These are phyloP conservation scores for Agelaius tricolor DNA, from an alignment of 2,113 vertebrate species.

Conservation along the genomic window DNA sequence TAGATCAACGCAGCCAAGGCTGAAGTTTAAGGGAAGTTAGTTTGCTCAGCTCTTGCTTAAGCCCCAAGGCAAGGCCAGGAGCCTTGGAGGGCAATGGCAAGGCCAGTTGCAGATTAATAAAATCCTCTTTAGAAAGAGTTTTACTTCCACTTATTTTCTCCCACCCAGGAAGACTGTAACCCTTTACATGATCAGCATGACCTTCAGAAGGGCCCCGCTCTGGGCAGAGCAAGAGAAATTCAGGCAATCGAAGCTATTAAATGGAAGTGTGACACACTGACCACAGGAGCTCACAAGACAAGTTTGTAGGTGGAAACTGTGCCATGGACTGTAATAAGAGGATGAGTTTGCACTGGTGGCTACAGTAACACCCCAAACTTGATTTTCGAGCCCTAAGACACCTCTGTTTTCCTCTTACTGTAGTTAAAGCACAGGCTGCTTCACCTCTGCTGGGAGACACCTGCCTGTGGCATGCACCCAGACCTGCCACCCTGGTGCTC, in stretches of 20 bases:
- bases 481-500: neutral
- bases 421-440: neutral
- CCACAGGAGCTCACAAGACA: neutral
- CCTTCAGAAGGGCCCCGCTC: conserved; percentile 17
- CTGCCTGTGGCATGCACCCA: rapidly evolving
- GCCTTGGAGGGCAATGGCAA: conserved; percentile 52
- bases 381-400: neutral
- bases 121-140: conserved; percentile 65
- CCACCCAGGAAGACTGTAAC: conserved; percentile 5
- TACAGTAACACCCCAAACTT: neutral
- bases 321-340: neutral
- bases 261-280: neutral
- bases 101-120: conserved; percentile 48
- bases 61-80: conserved; percentile 19
- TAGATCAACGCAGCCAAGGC: neutral
- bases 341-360: neutral
- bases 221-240: neutral
- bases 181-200: neutral
- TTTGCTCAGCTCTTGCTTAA: conserved; percentile 50
- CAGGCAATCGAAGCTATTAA: neutral
- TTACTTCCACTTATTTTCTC: conserved; percentile 43
- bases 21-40: conserved; percentile 23
- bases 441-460: neutral
- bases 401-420: rapidly evolving
- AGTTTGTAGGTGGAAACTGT: neutral